A percentile compares a stretch with the other conserved stretches of the same genome.
phyloP scores from a whole-genome alignment of 1,140 invertebrate species.

The Riptortus pedestris region DNA sequence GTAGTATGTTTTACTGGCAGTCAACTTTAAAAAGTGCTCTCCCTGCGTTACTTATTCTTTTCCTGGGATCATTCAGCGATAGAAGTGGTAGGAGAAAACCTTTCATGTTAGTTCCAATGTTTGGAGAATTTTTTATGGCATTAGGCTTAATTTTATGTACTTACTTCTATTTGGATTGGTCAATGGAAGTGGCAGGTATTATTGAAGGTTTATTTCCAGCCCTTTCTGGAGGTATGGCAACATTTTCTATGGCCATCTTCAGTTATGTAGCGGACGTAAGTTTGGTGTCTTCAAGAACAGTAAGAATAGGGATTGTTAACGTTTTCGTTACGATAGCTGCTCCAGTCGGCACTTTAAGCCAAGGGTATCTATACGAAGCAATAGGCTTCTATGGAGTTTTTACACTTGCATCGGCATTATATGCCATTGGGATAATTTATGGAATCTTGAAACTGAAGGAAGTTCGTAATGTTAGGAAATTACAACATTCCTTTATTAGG shows the following conservation, averaged over 20 bases:
- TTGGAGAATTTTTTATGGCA: slow-evolving; percentile 66
- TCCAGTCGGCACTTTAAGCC: slow-evolving; percentile 42
- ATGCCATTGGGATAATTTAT: slow-evolving; percentile 61
- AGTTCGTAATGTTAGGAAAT: slow-evolving; percentile 36
- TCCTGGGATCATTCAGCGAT: slow-evolving; percentile 49
- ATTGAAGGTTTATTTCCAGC: slow-evolving; percentile 59
- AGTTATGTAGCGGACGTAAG: slow-evolving; percentile 82
- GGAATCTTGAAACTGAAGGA: slow-evolving; percentile 55
- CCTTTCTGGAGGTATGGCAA: slow-evolving; percentile 72
- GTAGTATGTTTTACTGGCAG: slow-evolving; percentile 68
- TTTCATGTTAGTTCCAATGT: slow-evolving; percentile 69
- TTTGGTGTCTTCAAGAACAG: slow-evolving; percentile 62
- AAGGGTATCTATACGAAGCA: slow-evolving; percentile 42
- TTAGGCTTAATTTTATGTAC: slow-evolving; percentile 67
- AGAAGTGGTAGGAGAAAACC: slow-evolving; percentile 60
- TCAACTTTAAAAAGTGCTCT: slow-evolving; percentile 62
- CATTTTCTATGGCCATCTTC: slow-evolving; percentile 80
- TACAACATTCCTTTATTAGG: slow-evolving; percentile 5
- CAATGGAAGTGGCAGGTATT: slow-evolving; percentile 63
- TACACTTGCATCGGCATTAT: slow-evolving; percentile 56
- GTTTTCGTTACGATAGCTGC: slow-evolving; percentile 68
- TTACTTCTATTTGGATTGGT: slow-evolving; percentile 50
- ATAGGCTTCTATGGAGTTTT: slow-evolving; percentile 73
- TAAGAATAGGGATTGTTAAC: slow-evolving; percentile 73
- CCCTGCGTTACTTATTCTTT: slow-evolving; percentile 61